Conservation (phyloP, 2,797 vertebrate species). For the Apogon talboti region DNA sequence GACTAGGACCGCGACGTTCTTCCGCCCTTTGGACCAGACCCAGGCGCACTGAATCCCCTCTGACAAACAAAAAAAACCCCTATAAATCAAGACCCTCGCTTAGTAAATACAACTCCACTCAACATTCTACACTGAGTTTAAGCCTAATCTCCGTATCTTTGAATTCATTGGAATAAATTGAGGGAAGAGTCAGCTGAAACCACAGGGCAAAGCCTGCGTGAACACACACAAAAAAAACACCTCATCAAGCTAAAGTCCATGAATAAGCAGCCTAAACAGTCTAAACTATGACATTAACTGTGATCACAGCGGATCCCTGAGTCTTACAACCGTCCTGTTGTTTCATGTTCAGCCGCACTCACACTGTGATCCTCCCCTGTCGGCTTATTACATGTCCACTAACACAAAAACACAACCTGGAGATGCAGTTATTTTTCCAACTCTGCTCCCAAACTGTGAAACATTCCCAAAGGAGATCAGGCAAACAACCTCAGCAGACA, state of each 20-base stretch:
- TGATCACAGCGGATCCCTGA: neutral
- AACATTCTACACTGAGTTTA: conserved; percentile 10
- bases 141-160: conserved; percentile 38
- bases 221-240: conserved; percentile 21
- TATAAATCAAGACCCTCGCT: conserved; percentile 32
- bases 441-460: conserved; percentile 12
- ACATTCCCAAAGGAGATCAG: conserved; percentile 27
- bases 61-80: neutral
- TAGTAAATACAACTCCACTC: conserved; percentile 22
- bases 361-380: neutral
- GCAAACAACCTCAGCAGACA: conserved; percentile 20
- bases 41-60: conserved; percentile 2
- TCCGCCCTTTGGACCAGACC: conserved; percentile 42
- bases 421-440: conserved; percentile 13
- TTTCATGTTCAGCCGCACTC: neutral
- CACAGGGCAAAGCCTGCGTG: conserved; percentile 16
- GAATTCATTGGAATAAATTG: conserved; percentile 6
- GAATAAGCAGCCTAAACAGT: conserved; percentile 40
- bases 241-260: conserved; percentile 37
- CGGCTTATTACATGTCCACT: neutral
- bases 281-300: conserved; percentile 32
- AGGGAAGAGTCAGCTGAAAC: conserved; percentile 20
- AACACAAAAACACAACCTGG: conserved; percentile 7
- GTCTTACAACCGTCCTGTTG: neutral
- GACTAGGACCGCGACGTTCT: conserved; percentile 39